Evolutionary conservation across 2,888 invertebrate species (phyloP).

Genomic region (Thyatira batis): DNA sequence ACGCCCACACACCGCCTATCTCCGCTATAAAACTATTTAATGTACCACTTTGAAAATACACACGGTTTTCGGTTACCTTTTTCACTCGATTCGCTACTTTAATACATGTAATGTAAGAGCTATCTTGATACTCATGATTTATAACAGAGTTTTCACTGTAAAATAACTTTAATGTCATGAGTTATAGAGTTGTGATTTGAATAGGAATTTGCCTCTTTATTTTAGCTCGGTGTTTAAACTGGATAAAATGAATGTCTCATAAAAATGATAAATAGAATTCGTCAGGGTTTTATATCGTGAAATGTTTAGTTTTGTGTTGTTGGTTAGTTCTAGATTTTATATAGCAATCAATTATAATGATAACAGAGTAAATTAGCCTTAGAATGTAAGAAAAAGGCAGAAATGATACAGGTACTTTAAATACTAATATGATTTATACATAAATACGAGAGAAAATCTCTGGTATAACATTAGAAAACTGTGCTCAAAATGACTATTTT

Average conservation of each 20-base stretch:
- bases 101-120: background rate
- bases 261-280: background rate
- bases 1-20: conserved; percentile 42
- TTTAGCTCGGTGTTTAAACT: background rate
- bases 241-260: background rate
- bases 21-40: conserved; percentile 49
- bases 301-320: too few relatives aligned
- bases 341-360: too few relatives aligned
- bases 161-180: background rate
- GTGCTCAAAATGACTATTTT: background rate
- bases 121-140: background rate
- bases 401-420: too few relatives aligned
- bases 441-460: too few relatives aligned
- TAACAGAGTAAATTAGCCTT: too few relatives aligned
- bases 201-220: background rate
- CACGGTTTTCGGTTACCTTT: background rate
- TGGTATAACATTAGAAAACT: too few relatives aligned
- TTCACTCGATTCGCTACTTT: background rate
- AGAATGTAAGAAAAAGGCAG: too few relatives aligned
- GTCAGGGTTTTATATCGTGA: too few relatives aligned
- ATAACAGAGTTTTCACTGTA: background rate
- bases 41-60: conserved; percentile 29
- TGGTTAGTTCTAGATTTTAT: too few relatives aligned
- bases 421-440: too few relatives aligned
- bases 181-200: background rate